phyloP scores from a whole-genome alignment of 2,797 vertebrate species.

The Xenops minutus region DNA sequence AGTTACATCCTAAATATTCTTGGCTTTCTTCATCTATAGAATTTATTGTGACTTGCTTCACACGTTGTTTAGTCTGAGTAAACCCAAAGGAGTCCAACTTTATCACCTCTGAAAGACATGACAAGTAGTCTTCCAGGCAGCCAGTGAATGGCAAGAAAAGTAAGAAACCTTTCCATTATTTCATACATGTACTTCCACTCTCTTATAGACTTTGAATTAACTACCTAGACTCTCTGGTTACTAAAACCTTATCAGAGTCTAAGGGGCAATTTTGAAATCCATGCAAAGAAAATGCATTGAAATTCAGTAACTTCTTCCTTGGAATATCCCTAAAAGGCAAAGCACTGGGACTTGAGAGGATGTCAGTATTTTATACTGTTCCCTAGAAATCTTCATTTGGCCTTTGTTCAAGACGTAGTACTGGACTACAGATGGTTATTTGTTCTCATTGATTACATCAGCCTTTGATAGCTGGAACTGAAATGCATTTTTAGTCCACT shows the following conservation, averaged over 20 bases:
- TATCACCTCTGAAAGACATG: neutral
- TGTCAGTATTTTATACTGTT: neutral
- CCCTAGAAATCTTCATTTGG: neutral
- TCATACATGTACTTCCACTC: fast-evolving
- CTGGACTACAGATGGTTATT: neutral
- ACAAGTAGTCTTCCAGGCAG: neutral
- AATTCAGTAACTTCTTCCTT: neutral
- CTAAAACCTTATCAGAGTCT: neutral
- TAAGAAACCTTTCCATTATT: neutral
- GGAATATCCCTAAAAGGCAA: neutral
- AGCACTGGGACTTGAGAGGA: neutral
- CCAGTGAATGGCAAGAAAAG: neutral
- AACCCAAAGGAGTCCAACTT: neutral
- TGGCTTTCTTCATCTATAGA: neutral
- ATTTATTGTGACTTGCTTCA: neutral
- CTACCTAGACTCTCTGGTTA: neutral
- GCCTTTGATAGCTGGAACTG: neutral
- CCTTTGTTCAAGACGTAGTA: neutral
- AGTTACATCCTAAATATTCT: neutral
- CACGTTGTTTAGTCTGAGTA: neutral
- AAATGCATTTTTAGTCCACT: neutral
- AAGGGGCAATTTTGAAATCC: neutral
- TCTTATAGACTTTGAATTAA: neutral
- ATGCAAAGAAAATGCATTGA: neutral
- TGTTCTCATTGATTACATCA: neutral